phyloP scores from a whole-genome alignment of 2,888 invertebrate species.

The Sycophila texana region DNA sequence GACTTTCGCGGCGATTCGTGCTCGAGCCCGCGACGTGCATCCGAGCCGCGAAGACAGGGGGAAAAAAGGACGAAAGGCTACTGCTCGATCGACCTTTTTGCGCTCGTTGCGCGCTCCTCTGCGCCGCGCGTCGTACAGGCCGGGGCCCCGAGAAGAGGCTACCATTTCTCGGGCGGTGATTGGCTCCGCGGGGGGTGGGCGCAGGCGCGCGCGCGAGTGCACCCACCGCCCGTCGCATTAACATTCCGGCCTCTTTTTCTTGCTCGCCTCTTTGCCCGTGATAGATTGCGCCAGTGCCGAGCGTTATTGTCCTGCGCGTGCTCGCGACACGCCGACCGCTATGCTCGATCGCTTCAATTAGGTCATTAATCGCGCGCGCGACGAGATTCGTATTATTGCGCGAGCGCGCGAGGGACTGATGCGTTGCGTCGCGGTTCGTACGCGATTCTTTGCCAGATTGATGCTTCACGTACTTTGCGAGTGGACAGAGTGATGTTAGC shows the following conservation, averaged over 20 bases:
- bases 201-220: conserved; percentile 64
- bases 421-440: not conserved
- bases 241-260: conserved; percentile 71
- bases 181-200: conserved; percentile 74
- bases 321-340: not conserved
- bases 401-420: too few relatives aligned
- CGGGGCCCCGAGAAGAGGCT: conserved; percentile 58
- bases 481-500: not conserved
- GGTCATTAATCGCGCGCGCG: not conserved
- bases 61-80: conserved; percentile 8
- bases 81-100: conserved; percentile 30
- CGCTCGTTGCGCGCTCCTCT: conserved; percentile 4
- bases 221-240: conserved; percentile 68
- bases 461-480: not conserved
- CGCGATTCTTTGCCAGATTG: not conserved
- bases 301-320: not conserved
- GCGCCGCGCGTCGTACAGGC: conserved; percentile 13
- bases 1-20: not conserved
- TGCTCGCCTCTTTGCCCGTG: conserved; percentile 61
- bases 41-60: not conserved
- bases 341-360: not conserved
- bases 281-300: conserved; percentile 64
- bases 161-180: conserved; percentile 75
- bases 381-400: not conserved
- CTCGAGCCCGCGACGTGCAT: not conserved